These are phyloP conservation scores for Drosophila novamexicana DNA, from an alignment of 1,140 invertebrate species.

Conservation along the genomic window DNA sequence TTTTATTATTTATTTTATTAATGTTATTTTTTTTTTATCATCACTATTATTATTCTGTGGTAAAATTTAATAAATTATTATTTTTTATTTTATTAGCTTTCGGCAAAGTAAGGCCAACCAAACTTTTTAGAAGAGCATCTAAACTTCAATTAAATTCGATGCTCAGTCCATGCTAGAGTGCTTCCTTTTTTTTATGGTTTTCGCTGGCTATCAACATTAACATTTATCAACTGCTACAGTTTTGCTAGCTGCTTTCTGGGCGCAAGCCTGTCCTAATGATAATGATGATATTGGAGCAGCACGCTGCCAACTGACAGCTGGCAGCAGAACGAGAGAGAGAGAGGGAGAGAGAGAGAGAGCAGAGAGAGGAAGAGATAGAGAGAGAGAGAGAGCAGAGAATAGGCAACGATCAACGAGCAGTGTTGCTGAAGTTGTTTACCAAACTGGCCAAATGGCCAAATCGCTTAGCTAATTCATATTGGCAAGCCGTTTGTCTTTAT, in stretches of 20 bases:
- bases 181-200: constrained; percentile 30
- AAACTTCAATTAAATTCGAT: constrained; percentile 24
- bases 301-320: constrained; percentile 26
- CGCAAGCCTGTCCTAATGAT: constrained; percentile 76
- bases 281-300: constrained; percentile 72
- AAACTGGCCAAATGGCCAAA: constrained; percentile 77
- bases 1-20: background rate
- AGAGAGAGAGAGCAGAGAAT: background rate
- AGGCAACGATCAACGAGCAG: constrained; percentile 3
- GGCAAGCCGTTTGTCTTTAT: constrained; percentile 80
- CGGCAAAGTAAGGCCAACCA: background rate
- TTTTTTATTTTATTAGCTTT: background rate
- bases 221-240: constrained; percentile 82
- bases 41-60: background rate
- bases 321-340: background rate
- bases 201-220: constrained; percentile 75
- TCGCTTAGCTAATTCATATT: constrained; percentile 82
- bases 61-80: background rate
- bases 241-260: constrained; percentile 45
- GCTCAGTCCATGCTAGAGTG: background rate
- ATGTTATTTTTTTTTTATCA: no score
- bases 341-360: background rate
- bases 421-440: constrained; percentile 64
- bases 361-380: background rate
- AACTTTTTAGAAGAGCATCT: constrained; percentile 42